Conservation (phyloP, 1,140 invertebrate genomes). For the Mycetomoellerius zeteki region DNA sequence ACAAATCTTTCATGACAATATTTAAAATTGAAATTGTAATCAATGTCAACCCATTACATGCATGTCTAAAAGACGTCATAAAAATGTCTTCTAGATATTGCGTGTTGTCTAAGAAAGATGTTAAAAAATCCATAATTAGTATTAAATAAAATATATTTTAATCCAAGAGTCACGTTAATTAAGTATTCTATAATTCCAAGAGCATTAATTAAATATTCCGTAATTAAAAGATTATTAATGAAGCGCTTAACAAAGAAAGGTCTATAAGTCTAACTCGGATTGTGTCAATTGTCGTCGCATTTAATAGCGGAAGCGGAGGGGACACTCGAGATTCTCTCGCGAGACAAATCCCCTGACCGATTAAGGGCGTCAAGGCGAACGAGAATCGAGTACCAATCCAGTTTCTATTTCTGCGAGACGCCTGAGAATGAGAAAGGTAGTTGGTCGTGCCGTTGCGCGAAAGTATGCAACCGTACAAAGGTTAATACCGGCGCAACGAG, state of each 20-base stretch:
- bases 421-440: slow-evolving; percentile 38
- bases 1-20: background rate
- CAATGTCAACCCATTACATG: background rate
- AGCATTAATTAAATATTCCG: background rate
- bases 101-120: too few relatives aligned
- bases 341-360: slow-evolving; percentile 56
- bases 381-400: slow-evolving; percentile 63
- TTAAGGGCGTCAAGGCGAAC: slow-evolving; percentile 67
- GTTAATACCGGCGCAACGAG: slow-evolving; percentile 72
- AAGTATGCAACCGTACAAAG: slow-evolving; percentile 63
- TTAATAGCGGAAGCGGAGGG: slow-evolving; percentile 34
- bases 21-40: background rate
- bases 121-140: background rate
- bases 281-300: background rate
- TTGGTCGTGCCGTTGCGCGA: slow-evolving; percentile 36
- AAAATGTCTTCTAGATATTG: too few relatives aligned
- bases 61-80: too few relatives aligned
- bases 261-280: background rate
- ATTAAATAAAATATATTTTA: background rate
- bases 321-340: slow-evolving; percentile 28
- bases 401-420: slow-evolving; percentile 73
- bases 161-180: background rate
- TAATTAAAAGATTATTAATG: background rate
- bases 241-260: background rate
- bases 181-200: background rate